Evolutionary conservation across 2,797 vertebrate genomes (phyloP), one percentile per base, ranked within the genome.

Genomic region (Luscinia megarhynchos): DNA sequence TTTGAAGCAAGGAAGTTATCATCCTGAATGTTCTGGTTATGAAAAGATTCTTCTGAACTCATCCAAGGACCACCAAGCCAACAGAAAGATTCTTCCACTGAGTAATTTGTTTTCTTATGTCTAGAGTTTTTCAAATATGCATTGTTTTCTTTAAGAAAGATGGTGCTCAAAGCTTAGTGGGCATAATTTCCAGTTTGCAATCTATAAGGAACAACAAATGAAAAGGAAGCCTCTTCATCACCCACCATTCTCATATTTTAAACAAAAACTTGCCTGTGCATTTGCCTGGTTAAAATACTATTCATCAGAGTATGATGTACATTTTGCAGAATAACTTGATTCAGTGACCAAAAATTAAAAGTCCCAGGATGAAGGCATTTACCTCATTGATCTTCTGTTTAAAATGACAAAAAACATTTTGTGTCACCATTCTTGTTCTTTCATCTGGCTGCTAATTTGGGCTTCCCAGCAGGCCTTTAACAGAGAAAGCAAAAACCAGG

Each of bases 381-480:
- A 51, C 69, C 54, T 84, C 62, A 72, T 19, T 69, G 67, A 24
- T 72, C 32, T 94, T 77, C 84, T 77, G 46, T 81, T 82, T 48
- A 59, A 93, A 94, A 79, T 34, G 50, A 53, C 78, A 76, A 73
- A 86, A 95, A 62, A 4, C 9, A 63, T 50, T 68, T 64, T 89
- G 58, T 85, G n/a, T 55, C 43, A 51, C 43, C 43, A 32, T 15
- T 89, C 50, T 72, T 72, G 11, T 57, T 53, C 34, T 74, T 15
- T 61, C 62, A 59, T 63, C 40, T 0, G 0, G 54, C 43, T 94
- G 70, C 73, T 81, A 91, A 85, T 93, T 63, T 78, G 38, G 29
- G 43, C 58, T 92, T 87, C 69, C 73, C 72, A 95, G 75, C 36
- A 93, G 82, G 36, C 69, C 51, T 89, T 87, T 87, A 91, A 69